These are phyloP conservation scores for Cephalopachus bancanus DNA, from an alignment of 2,797 vertebrate genomes.

Conservation along the genomic window DNA sequence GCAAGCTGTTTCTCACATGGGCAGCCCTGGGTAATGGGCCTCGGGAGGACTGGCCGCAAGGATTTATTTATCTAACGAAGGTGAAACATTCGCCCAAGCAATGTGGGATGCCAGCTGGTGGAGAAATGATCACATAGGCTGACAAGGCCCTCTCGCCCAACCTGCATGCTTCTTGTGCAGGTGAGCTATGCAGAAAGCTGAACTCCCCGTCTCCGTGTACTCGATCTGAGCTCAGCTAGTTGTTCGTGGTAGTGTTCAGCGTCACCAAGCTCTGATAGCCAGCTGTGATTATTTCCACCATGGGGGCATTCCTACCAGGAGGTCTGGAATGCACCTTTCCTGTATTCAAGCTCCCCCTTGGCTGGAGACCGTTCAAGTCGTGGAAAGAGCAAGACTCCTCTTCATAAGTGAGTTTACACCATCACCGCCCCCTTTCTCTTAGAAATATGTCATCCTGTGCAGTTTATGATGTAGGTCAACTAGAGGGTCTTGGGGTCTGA, in stretches of 20 bases:
- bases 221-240: not conserved
- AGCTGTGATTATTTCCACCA: not conserved
- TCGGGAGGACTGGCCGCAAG: conserved; percentile 15
- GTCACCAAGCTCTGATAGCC: not conserved
- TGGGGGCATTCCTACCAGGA: not conserved
- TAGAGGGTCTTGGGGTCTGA: not conserved
- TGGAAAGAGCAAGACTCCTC: not conserved
- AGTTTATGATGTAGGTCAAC: not conserved
- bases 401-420: not conserved
- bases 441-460: not conserved
- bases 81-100: conserved; percentile 48
- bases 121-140: not conserved
- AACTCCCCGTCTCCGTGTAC: not conserved
- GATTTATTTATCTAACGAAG: conserved; percentile 42
- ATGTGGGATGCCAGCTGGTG: conserved; percentile 19
- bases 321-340: not conserved
- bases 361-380: not conserved
- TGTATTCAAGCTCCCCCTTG: not conserved
- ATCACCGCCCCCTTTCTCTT: not conserved
- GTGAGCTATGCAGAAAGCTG: not conserved
- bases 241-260: not conserved
- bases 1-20: conserved; percentile 68
- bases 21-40: conserved; percentile 13
- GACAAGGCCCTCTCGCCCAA: not conserved
- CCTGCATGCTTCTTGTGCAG: not conserved